Percentiles rank a stretch among this genome's conserved stretches.
Conservation (phyloP, 2,797 vertebrate genomes). For the Diplodus sargus region DNA sequence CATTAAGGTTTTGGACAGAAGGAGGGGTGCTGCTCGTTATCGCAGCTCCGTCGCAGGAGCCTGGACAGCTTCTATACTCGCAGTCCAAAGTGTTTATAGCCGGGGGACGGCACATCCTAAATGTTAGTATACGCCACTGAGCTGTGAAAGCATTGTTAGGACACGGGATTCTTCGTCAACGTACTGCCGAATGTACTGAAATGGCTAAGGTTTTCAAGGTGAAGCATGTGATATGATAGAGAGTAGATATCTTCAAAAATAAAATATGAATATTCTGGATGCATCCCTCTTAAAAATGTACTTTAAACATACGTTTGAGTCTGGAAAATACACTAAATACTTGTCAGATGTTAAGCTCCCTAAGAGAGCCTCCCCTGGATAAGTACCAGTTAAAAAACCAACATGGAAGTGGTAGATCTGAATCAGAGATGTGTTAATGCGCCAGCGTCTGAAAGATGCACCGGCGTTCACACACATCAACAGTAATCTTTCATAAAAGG, state of each 20-base stretch:
- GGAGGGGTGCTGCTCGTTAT: conserved; percentile 61
- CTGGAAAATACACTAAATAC: too few relatives aligned
- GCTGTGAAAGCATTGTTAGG: conserved; percentile 75
- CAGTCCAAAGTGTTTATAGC: conserved; percentile 81
- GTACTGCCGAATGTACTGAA: background rate
- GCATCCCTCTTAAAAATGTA: background rate
- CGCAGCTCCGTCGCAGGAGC: conserved; percentile 66
- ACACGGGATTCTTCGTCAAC: conserved; percentile 56
- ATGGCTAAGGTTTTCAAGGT: conserved; percentile 7
- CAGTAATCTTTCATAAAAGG: conserved; percentile 54
- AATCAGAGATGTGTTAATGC: conserved; percentile 29
- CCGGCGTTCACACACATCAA: conserved; percentile 31
- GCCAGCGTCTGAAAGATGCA: conserved; percentile 11
- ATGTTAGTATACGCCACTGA: conserved; percentile 76
- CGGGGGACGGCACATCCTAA: conserved; percentile 69
- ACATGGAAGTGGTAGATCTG: conserved; percentile 26
- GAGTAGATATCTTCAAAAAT: conserved; percentile 1
- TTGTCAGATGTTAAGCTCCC: background rate
- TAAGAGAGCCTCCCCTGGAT: conserved; percentile 2
- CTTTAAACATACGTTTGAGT: too few relatives aligned
- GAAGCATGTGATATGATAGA: background rate
- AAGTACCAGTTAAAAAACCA: background rate
- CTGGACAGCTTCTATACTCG: conserved; percentile 75
- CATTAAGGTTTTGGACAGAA: conserved; percentile 35
- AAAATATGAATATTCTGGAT: background rate